Evolutionary conservation across 2,888 invertebrate genomes (phyloP).

Genomic region (Brachypalpus laphriformis): DNA sequence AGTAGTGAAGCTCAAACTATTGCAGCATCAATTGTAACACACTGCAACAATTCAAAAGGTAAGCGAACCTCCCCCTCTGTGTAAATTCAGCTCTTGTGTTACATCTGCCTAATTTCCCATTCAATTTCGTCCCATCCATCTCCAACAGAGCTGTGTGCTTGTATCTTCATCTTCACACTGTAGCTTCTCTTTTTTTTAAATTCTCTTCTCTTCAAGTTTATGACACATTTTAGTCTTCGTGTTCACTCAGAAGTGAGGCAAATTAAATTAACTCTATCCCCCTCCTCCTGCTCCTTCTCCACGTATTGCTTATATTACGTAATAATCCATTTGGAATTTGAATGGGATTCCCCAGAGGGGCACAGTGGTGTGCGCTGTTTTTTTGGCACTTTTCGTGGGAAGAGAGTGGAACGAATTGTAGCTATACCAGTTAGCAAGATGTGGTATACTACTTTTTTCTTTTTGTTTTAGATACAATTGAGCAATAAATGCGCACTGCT

Average conservation of each 20-base stretch:
- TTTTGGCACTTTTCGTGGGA: conserved; percentile 53
- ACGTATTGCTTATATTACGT: conserved; percentile 34
- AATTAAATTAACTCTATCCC: conserved; percentile 55
- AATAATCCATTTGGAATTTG: conserved; percentile 37
- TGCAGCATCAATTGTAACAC: conserved; percentile 20
- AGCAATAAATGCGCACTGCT: conserved; percentile 30
- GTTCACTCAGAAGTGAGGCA: conserved; percentile 51
- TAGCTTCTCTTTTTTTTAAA: conserved; percentile 4
- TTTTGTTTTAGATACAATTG: conserved; percentile 14
- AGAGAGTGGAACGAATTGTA: conserved; percentile 63
- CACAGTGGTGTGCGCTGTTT: conserved; percentile 11
- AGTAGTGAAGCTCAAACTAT: not conserved
- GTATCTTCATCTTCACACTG: conserved; percentile 32
- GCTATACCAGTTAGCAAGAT: not conserved
- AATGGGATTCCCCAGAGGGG: conserved; percentile 37
- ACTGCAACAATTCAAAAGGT: not conserved
- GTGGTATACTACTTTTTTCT: not conserved
- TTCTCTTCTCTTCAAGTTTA: conserved; percentile 22
- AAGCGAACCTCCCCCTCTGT: not conserved
- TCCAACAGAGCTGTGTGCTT: not conserved
- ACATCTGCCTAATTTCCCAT: conserved; percentile 26
- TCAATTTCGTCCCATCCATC: conserved; percentile 33
- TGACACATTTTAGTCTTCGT: conserved; percentile 57
- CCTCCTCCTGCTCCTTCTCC: not conserved
- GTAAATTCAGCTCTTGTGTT: conserved; percentile 1